A percentile compares a stretch with the other conserved stretches of the same genome.
Evolutionary conservation across 2,797 vertebrate species (phyloP).

Genomic region (Bradypodion pumilum): DNA sequence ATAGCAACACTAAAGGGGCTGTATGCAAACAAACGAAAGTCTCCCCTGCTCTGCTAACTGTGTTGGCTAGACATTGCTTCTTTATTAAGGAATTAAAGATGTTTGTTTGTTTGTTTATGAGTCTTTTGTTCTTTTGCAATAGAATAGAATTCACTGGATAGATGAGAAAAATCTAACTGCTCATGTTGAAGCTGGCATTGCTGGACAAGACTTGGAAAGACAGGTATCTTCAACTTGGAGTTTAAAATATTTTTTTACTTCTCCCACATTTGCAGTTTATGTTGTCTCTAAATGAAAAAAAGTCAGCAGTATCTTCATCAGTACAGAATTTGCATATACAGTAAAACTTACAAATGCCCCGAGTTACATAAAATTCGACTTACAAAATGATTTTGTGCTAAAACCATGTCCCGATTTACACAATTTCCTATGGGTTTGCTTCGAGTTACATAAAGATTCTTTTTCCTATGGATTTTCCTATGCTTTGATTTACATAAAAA

Average conservation of each 20-base stretch:
- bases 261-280: neutral
- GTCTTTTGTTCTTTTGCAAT: slow-evolving; percentile 57
- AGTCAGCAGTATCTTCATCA: slow-evolving; percentile 7
- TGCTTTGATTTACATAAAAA: too few species aligned
- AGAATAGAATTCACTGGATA: slow-evolving; percentile 98
- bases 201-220: slow-evolving; percentile 96
- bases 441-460: too few species aligned
- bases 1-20: too few species aligned
- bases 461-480: too few species aligned
- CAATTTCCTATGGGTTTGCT: too few species aligned
- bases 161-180: slow-evolving; percentile 97
- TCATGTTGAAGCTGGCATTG: slow-evolving; percentile 93
- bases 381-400: too few species aligned
- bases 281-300: neutral
- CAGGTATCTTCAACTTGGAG: slow-evolving; percentile 76
- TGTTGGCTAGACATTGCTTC: neutral
- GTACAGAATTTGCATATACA: neutral
- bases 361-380: too few species aligned
- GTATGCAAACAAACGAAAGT: neutral
- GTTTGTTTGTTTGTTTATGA: neutral
- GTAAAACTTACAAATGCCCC: too few species aligned
- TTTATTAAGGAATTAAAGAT: neutral
- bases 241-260: neutral
- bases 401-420: too few species aligned
- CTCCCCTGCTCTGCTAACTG: neutral